Conservation (phyloP, 2,797 vertebrate genomes). For the Lepidocolaptes lacrymiger region DNA sequence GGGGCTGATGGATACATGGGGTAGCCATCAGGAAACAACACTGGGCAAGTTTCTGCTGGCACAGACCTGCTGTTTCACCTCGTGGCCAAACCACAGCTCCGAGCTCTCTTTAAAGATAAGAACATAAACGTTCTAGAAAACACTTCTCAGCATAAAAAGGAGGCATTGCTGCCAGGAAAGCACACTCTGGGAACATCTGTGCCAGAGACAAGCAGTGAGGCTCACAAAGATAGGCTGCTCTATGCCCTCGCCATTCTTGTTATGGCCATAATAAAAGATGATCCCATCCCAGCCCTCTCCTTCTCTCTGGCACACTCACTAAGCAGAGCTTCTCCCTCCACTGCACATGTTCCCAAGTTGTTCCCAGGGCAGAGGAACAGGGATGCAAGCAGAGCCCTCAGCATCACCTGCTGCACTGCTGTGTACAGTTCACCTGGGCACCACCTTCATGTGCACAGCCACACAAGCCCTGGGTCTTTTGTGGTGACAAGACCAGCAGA, state of each 20-base stretch:
- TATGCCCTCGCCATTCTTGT: neutral
- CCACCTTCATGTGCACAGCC: accelerated
- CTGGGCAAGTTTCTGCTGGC: neutral
- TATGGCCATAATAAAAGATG: neutral
- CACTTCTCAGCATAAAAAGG: neutral
- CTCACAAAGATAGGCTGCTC: neutral
- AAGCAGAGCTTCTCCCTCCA: neutral
- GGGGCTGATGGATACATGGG: neutral
- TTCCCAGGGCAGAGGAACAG: neutral
- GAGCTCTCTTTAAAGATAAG: neutral
- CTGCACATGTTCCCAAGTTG: neutral
- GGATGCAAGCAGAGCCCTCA: accelerated
- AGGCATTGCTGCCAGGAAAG: neutral
- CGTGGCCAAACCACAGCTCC: neutral
- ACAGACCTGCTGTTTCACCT: neutral
- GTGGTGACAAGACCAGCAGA: neutral
- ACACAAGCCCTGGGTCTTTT: neutral
- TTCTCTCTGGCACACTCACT: neutral
- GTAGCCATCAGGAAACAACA: neutral
- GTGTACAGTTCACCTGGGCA: neutral
- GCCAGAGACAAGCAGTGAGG: neutral
- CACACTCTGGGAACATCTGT: neutral
- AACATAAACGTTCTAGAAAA: neutral
- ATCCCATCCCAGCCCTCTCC: neutral
- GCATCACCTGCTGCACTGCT: neutral